These are phyloP conservation scores for Salvelinus fontinalis DNA, from an alignment of 2,113 vertebrate genomes.

Conservation along the genomic window DNA sequence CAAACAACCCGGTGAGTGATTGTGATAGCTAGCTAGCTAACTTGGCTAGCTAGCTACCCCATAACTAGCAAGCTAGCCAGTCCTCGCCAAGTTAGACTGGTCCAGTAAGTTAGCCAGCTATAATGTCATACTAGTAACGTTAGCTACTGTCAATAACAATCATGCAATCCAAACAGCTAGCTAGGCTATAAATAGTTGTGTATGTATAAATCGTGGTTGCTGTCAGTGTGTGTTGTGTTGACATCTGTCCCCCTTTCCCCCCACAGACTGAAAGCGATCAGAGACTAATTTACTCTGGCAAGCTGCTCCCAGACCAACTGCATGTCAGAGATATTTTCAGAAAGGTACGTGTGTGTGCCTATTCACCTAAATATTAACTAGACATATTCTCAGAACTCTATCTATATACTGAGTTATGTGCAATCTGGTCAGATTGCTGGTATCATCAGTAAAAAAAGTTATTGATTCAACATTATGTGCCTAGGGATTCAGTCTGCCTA, in stretches of 20 bases:
- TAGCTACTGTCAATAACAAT: no score
- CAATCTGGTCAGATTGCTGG: neutral
- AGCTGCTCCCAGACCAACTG: conserved; percentile 85
- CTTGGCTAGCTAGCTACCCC: no score
- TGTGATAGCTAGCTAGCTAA: neutral
- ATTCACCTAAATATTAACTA: neutral
- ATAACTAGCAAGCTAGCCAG: no score
- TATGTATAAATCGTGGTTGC: no score
- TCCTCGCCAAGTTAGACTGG: no score
- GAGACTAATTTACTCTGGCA: conserved; percentile 89
- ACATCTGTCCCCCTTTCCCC: neutral
- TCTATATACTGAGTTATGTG: no score
- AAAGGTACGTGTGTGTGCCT: conserved; percentile 66
- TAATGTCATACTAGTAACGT: no score
- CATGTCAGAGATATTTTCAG: conserved; percentile 80
- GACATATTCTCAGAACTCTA: neutral
- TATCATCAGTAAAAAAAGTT: no score
- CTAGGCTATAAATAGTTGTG: no score
- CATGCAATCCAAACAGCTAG: no score
- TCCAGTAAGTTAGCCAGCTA: no score
- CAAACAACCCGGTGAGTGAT: conserved; percentile 81
- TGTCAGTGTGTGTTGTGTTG: neutral
- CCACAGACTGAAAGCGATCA: conserved; percentile 82
- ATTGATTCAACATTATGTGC: neutral
- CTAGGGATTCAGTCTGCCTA: neutral